Conservation (phyloP, 1,140 invertebrate genomes). For the Cepaea nemoralis region DNA sequence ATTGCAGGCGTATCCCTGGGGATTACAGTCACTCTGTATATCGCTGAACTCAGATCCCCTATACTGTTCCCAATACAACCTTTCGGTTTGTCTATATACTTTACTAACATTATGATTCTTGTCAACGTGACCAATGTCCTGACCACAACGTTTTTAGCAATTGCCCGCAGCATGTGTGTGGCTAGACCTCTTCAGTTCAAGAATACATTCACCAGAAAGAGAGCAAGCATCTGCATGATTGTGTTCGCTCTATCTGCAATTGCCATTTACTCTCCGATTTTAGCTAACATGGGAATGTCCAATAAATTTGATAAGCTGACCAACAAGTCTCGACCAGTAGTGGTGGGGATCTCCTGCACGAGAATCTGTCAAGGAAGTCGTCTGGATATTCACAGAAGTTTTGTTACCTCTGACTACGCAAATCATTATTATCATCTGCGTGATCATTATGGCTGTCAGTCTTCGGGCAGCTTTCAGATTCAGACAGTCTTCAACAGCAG, state of each 20-base stretch:
- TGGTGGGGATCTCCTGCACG: neutral
- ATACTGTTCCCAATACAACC: neutral
- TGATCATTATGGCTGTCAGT: neutral
- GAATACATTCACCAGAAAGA: neutral
- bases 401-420: slow-evolving; percentile 7
- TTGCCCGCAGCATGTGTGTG: slow-evolving; percentile 7
- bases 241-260: neutral
- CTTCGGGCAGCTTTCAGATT: neutral
- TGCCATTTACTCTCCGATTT: slow-evolving; percentile 1
- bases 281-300: neutral
- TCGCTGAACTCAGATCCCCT: neutral
- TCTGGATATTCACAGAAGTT: neutral
- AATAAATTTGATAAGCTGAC: neutral
- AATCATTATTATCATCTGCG: neutral
- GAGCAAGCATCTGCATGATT: neutral
- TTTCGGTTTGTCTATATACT: neutral
- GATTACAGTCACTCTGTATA: neutral
- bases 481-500: neutral
- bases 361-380: slow-evolving; percentile 2
- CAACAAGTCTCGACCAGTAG: neutral
- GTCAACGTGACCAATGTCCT: neutral
- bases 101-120: neutral
- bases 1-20: neutral
- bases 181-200: neutral
- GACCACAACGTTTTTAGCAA: neutral